phyloP scores from a whole-genome alignment of 2,797 vertebrate species.

The Kryptopterus vitreolus region DNA sequence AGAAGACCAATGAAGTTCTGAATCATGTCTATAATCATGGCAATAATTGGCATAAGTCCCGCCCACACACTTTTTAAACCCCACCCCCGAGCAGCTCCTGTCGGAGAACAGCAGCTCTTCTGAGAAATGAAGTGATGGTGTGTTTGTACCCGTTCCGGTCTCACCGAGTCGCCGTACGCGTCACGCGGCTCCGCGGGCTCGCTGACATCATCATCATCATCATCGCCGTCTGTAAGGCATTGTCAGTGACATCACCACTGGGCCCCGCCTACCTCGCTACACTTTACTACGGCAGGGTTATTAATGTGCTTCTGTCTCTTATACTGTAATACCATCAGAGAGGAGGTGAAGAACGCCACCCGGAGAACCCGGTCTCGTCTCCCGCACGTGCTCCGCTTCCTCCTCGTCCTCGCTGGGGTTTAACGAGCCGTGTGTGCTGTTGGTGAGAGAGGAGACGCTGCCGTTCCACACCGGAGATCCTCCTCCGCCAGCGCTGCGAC shows the following conservation, averaged over 20 bases:
- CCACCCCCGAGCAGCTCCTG: neutral
- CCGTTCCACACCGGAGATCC: slow-evolving; percentile 67
- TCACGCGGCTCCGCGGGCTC: slow-evolving; percentile 80
- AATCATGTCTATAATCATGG: neutral
- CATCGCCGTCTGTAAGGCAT: slow-evolving; percentile 61
- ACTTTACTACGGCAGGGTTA: neutral
- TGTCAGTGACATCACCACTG: slow-evolving; percentile 1
- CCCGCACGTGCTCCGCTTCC: slow-evolving; percentile 64
- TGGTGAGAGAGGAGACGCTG: slow-evolving; percentile 71
- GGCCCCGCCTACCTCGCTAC: neutral
- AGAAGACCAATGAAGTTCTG: neutral
- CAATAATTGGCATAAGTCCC: neutral
- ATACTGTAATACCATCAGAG: slow-evolving; percentile 5
- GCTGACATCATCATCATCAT: slow-evolving; percentile 67
- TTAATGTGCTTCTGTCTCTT: neutral
- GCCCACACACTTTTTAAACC: neutral
- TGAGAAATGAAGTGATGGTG: neutral
- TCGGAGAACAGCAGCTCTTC: too few relatives aligned
- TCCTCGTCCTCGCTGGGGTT: slow-evolving; percentile 74
- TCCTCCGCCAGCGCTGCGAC: slow-evolving; percentile 54
- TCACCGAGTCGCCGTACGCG: slow-evolving; percentile 91
- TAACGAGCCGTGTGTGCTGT: slow-evolving; percentile 72
- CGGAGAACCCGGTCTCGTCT: neutral
- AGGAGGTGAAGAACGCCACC: neutral
- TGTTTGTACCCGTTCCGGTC: slow-evolving; percentile 80